These are phyloP conservation scores for Hemibagrus guttatus DNA, from an alignment of 2,797 vertebrate species.

Conservation along the genomic window DNA sequence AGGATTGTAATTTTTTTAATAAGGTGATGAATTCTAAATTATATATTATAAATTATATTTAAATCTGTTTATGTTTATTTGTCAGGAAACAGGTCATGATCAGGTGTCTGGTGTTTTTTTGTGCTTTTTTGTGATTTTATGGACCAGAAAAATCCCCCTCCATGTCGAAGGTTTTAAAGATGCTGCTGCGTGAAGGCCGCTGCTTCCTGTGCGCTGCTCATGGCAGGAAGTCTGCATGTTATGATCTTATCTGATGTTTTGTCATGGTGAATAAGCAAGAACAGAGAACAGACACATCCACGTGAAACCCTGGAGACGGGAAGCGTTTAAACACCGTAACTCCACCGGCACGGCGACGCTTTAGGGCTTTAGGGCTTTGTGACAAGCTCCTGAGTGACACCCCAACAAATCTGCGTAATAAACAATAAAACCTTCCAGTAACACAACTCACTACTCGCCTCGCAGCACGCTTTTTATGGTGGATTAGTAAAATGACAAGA, in stretches of 20 bases:
- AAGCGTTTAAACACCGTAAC: conserved; percentile 35
- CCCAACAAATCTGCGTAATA: neutral
- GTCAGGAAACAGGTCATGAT: neutral
- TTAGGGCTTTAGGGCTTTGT: neutral
- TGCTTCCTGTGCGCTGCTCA: conserved; percentile 34
- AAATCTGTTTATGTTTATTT: neutral
- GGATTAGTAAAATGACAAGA: neutral
- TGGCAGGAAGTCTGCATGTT: conserved; percentile 48
- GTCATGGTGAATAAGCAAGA: conserved; percentile 48
- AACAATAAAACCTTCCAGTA: conserved; percentile 19
- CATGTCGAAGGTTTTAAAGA: neutral
- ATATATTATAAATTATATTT: too few relatives aligned
- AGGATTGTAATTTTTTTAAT: too few relatives aligned
- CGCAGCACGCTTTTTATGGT: neutral
- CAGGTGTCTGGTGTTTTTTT: too few relatives aligned
- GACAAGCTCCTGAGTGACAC: neutral
- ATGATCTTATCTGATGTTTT: conserved; percentile 51
- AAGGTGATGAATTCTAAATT: too few relatives aligned
- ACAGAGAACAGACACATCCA: conserved; percentile 50
- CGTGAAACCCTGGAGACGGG: conserved; percentile 37
- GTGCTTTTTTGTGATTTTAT: neutral
- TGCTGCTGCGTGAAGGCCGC: conserved; percentile 1
- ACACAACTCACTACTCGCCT: neutral
- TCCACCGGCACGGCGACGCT: neutral
- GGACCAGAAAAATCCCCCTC: too few relatives aligned